These are phyloP conservation scores for Drosophila yakuba DNA, from an alignment of 1,140 invertebrate genomes.

Conservation along the genomic window DNA sequence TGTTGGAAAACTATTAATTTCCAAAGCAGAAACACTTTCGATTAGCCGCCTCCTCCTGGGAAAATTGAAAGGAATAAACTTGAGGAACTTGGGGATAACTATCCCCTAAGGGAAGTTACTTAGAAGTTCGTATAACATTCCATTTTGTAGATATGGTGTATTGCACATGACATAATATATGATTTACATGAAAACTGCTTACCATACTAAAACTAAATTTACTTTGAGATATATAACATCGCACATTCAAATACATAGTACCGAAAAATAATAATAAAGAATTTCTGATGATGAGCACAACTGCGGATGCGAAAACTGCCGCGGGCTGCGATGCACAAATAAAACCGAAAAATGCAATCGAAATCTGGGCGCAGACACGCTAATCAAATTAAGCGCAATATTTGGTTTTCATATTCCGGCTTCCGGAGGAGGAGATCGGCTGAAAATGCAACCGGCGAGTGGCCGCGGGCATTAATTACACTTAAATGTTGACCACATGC, in stretches of 20 bases:
- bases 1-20: conserved; percentile 71
- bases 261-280: conserved; percentile 14
- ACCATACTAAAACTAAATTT: neutral
- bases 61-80: conserved; percentile 5
- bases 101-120: conserved; percentile 9
- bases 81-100: neutral
- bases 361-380: conserved; percentile 39
- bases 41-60: conserved; percentile 16
- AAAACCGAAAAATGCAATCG: conserved; percentile 45
- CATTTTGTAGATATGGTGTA: too few species aligned
- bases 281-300: conserved; percentile 5
- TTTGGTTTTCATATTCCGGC: conserved; percentile 72
- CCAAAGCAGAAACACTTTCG: conserved; percentile 36
- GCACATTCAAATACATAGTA: neutral
- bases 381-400: conserved; percentile 81
- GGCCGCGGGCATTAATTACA: conserved; percentile 80
- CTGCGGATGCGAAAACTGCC: conserved; percentile 14
- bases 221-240: neutral
- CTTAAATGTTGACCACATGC: conserved; percentile 83
- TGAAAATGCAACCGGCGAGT: conserved; percentile 56
- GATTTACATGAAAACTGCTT: too few species aligned
- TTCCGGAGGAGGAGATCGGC: neutral
- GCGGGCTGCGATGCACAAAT: conserved; percentile 38
- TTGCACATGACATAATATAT: too few species aligned
- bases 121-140: neutral